Conservation (phyloP, 2,113 vertebrate species). For the Colius striatus region DNA sequence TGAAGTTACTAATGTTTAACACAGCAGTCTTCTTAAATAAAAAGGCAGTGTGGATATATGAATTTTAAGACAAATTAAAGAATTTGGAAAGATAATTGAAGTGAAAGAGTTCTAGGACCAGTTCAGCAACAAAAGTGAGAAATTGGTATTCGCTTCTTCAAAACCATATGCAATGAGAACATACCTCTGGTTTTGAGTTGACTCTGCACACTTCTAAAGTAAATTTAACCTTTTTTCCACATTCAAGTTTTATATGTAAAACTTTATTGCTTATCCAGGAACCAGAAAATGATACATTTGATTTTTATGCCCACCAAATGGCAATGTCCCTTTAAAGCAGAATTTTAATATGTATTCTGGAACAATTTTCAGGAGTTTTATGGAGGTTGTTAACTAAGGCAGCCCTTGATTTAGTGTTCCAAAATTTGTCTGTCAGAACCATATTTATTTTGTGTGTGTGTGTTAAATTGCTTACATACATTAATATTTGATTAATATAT, state of each 20-base stretch:
- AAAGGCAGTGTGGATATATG: background rate
- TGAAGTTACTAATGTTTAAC: background rate
- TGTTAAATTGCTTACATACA: background rate
- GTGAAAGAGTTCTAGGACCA: background rate
- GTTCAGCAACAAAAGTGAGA: background rate
- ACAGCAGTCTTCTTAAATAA: background rate
- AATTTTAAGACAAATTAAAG: background rate
- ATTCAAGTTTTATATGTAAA: background rate
- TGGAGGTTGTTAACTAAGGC: background rate
- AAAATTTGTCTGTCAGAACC: background rate
- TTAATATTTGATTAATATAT: slow-evolving; percentile 16
- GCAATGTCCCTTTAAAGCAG: background rate
- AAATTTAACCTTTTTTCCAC: background rate
- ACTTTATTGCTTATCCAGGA: background rate
- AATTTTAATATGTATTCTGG: background rate
- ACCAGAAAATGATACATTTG: background rate
- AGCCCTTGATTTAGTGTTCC: background rate
- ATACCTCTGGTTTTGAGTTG: background rate
- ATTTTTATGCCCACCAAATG: slow-evolving; percentile 19
- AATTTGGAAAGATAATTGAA: background rate
- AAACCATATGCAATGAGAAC: background rate
- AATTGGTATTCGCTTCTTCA: background rate
- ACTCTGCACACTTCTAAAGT: background rate
- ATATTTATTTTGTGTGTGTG: background rate
- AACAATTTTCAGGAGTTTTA: slow-evolving; percentile 8